phyloP scores from a whole-genome alignment of 2,113 vertebrate species.

The Fulica atra region DNA sequence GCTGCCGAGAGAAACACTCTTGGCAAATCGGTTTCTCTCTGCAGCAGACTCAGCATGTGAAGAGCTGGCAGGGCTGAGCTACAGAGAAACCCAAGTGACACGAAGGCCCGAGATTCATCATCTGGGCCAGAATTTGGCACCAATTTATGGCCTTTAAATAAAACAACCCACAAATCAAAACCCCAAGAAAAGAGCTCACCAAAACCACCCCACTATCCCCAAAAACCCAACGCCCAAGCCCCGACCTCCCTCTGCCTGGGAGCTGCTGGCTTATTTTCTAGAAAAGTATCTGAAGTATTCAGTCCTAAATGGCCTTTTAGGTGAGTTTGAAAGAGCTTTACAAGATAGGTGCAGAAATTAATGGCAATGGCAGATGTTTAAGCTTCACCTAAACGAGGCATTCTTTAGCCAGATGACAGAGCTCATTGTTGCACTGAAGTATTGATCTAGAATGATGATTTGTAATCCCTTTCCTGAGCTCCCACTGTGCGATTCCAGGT shows the following conservation, averaged over 20 bases:
- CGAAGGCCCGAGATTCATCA: not conserved
- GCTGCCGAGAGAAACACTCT: not conserved
- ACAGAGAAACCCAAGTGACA: not conserved
- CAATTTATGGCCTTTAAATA: not conserved
- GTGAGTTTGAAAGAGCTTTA: not conserved
- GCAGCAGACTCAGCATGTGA: not conserved
- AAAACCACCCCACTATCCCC: not conserved
- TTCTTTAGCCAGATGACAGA: not conserved
- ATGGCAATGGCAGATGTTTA: not conserved
- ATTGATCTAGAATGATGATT: slow-evolving; percentile 2
- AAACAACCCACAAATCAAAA: not conserved
- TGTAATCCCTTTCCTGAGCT: not conserved
- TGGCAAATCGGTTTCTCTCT: not conserved
- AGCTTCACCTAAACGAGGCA: not conserved
- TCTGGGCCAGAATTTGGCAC: not conserved
- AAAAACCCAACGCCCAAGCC: not conserved
- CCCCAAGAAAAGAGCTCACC: not conserved
- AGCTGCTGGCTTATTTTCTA: not conserved
- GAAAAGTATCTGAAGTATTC: not conserved
- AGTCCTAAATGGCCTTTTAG: not conserved
- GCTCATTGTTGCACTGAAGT: not conserved
- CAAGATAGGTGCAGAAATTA: not conserved
- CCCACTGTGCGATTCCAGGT: not conserved
- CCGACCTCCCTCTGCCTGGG: not conserved
- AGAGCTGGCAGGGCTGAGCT: not conserved